phyloP scores from a whole-genome alignment of 2,113 vertebrate genomes.

The Trichechus manatus region DNA sequence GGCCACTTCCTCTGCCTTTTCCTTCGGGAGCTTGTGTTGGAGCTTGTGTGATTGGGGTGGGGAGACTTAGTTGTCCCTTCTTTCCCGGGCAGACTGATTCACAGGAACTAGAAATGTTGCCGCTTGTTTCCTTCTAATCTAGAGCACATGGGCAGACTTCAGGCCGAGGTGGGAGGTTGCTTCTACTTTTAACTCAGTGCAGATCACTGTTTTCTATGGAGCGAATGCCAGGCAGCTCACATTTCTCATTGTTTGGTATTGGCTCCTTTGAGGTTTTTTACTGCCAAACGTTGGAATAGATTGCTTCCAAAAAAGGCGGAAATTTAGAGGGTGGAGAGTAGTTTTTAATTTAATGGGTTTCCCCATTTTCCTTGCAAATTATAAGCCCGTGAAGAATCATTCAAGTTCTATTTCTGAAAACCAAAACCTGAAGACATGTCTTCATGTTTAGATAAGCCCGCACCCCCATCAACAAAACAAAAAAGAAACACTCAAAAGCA shows the following conservation, averaged over 20 bases:
- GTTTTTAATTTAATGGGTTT: constrained; percentile 40
- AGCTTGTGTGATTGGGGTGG: neutral
- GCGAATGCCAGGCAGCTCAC: neutral
- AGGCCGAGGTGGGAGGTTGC: neutral
- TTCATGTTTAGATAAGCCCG: neutral
- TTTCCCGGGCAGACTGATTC: too few relatives aligned
- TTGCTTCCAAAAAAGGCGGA: neutral
- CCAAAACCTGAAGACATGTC: neutral
- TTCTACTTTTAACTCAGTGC: neutral
- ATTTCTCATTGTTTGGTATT: neutral
- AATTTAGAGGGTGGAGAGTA: constrained; percentile 1
- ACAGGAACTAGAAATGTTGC: neutral
- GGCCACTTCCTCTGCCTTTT: neutral
- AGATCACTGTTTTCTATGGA: neutral
- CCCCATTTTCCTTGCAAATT: constrained; percentile 27
- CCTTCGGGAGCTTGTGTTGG: neutral
- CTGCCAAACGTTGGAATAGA: constrained; percentile 34
- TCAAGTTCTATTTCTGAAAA: constrained; percentile 32
- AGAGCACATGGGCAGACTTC: neutral
- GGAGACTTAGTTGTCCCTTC: rapidly evolving
- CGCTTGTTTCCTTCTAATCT: neutral
- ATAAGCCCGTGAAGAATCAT: neutral
- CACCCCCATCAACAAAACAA: neutral
- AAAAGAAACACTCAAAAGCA: neutral
- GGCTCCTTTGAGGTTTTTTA: neutral